phyloP scores from a whole-genome alignment of 1,140 invertebrate genomes.

The Sweltsa coloradensis region DNA sequence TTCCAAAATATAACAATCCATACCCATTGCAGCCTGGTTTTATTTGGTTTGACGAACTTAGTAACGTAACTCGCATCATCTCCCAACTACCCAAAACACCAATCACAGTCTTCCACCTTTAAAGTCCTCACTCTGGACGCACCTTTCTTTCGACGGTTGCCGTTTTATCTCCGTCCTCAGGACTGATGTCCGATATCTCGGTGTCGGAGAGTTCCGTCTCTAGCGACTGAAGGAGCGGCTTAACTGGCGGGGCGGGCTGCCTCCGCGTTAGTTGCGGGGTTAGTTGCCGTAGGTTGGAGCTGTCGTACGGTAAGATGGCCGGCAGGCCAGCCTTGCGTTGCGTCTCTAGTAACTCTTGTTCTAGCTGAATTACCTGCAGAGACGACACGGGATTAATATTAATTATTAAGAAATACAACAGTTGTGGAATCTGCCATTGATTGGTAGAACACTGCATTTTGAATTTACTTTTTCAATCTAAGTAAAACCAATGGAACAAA shows the following conservation, averaged over 20 bases:
- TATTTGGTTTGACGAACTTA: too few species aligned
- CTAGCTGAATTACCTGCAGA: constrained; percentile 48
- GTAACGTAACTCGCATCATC: too few species aligned
- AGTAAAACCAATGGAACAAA: too few species aligned
- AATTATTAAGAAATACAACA: neutral
- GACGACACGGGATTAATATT: constrained; percentile 2
- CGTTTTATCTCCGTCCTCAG: constrained; percentile 58
- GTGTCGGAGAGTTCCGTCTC: constrained; percentile 54
- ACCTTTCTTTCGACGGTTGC: constrained; percentile 62
- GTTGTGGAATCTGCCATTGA: too few species aligned
- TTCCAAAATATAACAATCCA: too few species aligned
- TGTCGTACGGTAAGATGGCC: constrained; percentile 66
- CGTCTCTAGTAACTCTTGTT: constrained; percentile 61
- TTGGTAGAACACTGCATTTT: too few species aligned
- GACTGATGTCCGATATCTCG: constrained; percentile 56
- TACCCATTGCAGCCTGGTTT: too few species aligned
- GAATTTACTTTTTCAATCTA: too few species aligned
- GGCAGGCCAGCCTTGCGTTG: constrained; percentile 78
- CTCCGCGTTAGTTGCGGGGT: constrained; percentile 61
- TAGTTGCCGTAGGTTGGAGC: constrained; percentile 49
- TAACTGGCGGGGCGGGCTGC: constrained; percentile 18
- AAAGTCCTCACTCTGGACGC: too few species aligned
- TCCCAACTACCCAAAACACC: too few species aligned
- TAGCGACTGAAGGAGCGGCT: constrained; percentile 43
- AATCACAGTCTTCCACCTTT: too few species aligned